phyloP scores from a whole-genome alignment of 2,113 vertebrate genomes.

The Bucco capensis region DNA sequence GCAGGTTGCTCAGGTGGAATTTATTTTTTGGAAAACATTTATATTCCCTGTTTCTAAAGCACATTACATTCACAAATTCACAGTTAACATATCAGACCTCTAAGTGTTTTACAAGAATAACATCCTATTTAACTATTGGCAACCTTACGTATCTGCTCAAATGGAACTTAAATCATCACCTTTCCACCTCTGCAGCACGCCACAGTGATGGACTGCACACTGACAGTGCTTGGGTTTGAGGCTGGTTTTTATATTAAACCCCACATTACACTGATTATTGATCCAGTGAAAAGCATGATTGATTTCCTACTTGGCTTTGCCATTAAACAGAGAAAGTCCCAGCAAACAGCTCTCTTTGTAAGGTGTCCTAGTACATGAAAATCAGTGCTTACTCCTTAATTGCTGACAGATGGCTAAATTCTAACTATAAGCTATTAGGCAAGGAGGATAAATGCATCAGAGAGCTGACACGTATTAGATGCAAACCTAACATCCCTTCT shows the following conservation, averaged over 20 bases:
- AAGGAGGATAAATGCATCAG: neutral
- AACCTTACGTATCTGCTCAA: neutral
- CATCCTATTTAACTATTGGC: neutral
- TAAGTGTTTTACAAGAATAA: neutral
- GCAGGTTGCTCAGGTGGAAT: neutral
- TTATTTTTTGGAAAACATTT: neutral
- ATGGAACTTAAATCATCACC: neutral
- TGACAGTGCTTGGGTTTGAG: neutral
- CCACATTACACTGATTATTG: neutral
- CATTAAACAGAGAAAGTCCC: neutral
- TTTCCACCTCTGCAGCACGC: neutral
- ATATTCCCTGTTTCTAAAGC: neutral
- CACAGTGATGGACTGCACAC: neutral
- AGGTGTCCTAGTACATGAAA: neutral
- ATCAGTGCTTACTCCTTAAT: neutral
- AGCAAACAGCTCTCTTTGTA: neutral
- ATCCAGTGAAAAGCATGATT: neutral
- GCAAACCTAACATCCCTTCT: neutral
- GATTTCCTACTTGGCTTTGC: neutral
- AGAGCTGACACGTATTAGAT: neutral
- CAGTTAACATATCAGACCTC: neutral
- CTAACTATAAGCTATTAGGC: neutral
- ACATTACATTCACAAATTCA: neutral
- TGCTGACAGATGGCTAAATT: conserved; percentile 26
- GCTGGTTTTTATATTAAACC: neutral